Evolutionary conservation across 2,797 vertebrate genomes (phyloP), one percentile per base, ranked within the genome.

Genomic region (Brotula barbata): DNA sequence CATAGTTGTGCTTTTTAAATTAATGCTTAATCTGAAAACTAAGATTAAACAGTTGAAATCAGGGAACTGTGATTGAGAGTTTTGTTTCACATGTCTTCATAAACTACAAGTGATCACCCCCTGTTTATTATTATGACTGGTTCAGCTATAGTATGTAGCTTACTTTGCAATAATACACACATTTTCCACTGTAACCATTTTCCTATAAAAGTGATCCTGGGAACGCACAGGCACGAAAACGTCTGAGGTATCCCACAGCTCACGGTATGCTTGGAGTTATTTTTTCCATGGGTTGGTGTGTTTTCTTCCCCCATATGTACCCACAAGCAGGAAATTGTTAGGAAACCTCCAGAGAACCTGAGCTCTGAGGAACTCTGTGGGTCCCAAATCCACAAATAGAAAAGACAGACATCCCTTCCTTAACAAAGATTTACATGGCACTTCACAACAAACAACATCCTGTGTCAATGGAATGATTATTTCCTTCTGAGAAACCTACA

Each of bases 271-370:
- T 73, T 22, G 2, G 41, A 46, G 64, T 54, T 50, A 1, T 41
- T 73, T 53, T 77, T 78, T 71, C 78, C 71, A 66, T 7, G 39
- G 43, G 16, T 47, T 65, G 53, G 36, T 28, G 25, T 4, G 8
- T 57, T 55, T 54, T 75, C 66, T 67, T 42, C 64, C 36, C 58
- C 59, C 42, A 5, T n/a, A 36, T 69, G 63, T 66, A 51, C 73
- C 78, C 81, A 58, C 57, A 43, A n/a, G 23, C 56, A 81, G 75
- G 76, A 84, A 85, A 82, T 83, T 84, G 78, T 64, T 45, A 23
- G 39, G 77, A 81, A 82, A 54, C 51, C 65, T 74, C 43, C 12
- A 52, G 50, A 52, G 70, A 70, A 87, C 77, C 43, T 53, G 17
- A 25, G 36, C 16, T 25, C 25, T 31, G 16, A 14, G 37, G 34